Conservation (phyloP, 2,888 invertebrate genomes). For the Melinaea menophilus region DNA sequence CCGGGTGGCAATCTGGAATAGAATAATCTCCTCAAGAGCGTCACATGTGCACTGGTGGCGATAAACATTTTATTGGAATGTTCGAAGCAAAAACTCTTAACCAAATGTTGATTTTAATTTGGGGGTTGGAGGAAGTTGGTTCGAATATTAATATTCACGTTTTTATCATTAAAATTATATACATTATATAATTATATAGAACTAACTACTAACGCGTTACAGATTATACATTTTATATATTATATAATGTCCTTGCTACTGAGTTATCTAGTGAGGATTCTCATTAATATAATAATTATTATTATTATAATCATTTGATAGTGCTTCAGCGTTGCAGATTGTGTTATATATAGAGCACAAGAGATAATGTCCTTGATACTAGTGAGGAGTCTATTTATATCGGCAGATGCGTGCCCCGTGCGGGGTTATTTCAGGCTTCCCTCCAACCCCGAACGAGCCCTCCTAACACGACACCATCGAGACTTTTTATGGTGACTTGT, state of each 20-base stretch:
- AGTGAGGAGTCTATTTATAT: constrained; percentile 73
- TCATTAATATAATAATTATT: too few relatives aligned
- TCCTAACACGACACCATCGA: constrained; percentile 37
- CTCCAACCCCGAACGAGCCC: constrained; percentile 37
- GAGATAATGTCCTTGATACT: constrained; percentile 69
- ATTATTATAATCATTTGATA: too few relatives aligned
- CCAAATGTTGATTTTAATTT: constrained; percentile 71
- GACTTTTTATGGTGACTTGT: constrained; percentile 38
- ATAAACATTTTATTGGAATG: constrained; percentile 78
- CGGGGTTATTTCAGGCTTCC: constrained; percentile 65
- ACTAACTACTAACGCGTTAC: too few relatives aligned
- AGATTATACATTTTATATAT: too few relatives aligned
- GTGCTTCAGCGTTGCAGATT: not conserved
- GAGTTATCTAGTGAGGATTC: too few relatives aligned
- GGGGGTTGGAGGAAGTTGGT: constrained; percentile 68
- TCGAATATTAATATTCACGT: constrained; percentile 54
- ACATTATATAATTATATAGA: too few relatives aligned
- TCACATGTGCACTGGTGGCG: constrained; percentile 67
- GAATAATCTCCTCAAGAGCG: constrained; percentile 70
- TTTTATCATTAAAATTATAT: constrained; percentile 29
- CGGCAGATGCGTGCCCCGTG: constrained; percentile 69
- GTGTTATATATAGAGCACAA: constrained; percentile 49
- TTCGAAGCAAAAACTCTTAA: constrained; percentile 68
- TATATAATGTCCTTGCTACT: too few relatives aligned
- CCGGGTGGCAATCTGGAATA: constrained; percentile 76